Evolutionary conservation across 2,888 invertebrate species (phyloP).

Genomic region (Allygus modestus): DNA sequence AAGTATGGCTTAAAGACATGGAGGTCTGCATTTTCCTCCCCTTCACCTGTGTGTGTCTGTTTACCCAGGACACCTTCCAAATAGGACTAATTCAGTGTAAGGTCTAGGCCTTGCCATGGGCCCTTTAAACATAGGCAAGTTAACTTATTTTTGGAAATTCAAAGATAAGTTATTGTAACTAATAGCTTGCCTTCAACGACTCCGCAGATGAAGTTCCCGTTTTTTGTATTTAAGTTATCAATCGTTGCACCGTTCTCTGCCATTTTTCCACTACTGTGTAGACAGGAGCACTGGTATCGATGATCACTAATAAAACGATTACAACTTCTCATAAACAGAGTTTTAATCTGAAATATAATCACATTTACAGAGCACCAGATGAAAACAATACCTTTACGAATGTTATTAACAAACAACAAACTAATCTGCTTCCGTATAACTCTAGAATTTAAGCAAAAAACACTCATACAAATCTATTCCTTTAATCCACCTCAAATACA

Average conservation of each 20-base stretch:
- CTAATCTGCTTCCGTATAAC: constrained; percentile 30
- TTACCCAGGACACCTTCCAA: too few species aligned
- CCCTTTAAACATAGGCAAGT: too few species aligned
- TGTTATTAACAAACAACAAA: constrained; percentile 44
- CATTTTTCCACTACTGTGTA: constrained; percentile 64
- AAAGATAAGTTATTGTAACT: too few species aligned
- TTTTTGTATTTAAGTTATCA: constrained; percentile 82
- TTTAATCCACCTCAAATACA: neutral
- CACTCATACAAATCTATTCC: constrained; percentile 53
- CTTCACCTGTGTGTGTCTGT: too few species aligned
- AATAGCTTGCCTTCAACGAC: constrained; percentile 93
- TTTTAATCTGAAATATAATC: constrained; percentile 16
- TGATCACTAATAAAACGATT: constrained; percentile 11
- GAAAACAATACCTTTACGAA: constrained; percentile 37
- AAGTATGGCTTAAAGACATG: too few species aligned
- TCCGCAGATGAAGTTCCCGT: constrained; percentile 92
- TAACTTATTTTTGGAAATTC: too few species aligned
- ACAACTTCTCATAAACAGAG: constrained; percentile 21
- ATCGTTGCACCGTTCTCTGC: constrained; percentile 64
- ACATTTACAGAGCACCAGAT: constrained; percentile 42
- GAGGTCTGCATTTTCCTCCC: too few species aligned
- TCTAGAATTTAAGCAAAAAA: constrained; percentile 40
- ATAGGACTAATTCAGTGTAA: too few species aligned
- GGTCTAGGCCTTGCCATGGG: too few species aligned
- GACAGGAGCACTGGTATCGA: constrained; percentile 37